Conservation (phyloP, 2,888 invertebrate species). For the Cylloceria caligata region DNA sequence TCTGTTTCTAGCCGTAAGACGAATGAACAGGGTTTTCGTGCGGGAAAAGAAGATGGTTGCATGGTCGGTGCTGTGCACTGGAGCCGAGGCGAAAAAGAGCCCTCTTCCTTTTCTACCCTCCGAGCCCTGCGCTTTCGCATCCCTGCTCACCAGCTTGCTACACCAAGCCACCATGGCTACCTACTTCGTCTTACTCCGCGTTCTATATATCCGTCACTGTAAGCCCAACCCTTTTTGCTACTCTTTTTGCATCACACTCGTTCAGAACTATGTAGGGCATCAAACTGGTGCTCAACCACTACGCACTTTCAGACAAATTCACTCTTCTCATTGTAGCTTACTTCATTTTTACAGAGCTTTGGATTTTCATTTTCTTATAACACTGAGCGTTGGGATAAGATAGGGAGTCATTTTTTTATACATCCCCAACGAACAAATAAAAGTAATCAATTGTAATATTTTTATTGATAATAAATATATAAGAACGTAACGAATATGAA, state of each 20-base stretch:
- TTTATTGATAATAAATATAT: too few relatives aligned
- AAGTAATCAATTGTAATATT: too few relatives aligned
- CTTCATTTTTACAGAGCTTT: not conserved
- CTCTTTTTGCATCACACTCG: slow-evolving; percentile 22
- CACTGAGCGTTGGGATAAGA: not conserved
- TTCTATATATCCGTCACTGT: slow-evolving; percentile 69
- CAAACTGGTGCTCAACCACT: slow-evolving; percentile 80
- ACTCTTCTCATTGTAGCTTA: not conserved
- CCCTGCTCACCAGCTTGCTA: slow-evolving; percentile 69
- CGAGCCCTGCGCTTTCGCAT: slow-evolving; percentile 70
- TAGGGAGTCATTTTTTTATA: not conserved
- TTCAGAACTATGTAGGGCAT: slow-evolving; percentile 79
- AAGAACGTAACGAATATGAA: too few relatives aligned
- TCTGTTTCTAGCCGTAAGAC: slow-evolving; percentile 69
- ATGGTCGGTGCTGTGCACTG: slow-evolving; percentile 47
- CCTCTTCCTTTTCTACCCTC: slow-evolving; percentile 42
- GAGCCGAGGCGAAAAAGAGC: slow-evolving; percentile 28
- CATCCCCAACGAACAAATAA: not conserved
- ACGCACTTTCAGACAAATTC: slow-evolving; percentile 73
- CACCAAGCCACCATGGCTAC: slow-evolving; percentile 64
- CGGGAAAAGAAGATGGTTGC: slow-evolving; percentile 40
- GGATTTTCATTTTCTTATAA: not conserved
- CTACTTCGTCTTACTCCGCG: slow-evolving; percentile 68
- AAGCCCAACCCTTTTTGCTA: slow-evolving; percentile 23
- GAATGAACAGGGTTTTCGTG: slow-evolving; percentile 57